phyloP scores from a whole-genome alignment of 2,888 invertebrate species.

The Drosophila testacea region DNA sequence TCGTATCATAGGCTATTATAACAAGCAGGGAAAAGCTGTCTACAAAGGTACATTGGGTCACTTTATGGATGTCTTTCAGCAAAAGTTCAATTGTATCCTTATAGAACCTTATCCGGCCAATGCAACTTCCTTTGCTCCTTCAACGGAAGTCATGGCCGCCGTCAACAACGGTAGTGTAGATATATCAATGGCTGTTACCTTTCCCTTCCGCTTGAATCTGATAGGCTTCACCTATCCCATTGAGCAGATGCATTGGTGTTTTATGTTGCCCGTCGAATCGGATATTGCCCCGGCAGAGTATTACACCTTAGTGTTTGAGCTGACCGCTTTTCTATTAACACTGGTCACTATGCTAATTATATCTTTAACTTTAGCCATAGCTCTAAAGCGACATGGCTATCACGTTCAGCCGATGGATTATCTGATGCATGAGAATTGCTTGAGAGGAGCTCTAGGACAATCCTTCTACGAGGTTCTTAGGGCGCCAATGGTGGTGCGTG shows the following conservation, averaged over 20 bases:
- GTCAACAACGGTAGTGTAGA: slow-evolving; percentile 74
- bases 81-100: slow-evolving; percentile 68
- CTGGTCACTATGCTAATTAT: slow-evolving; percentile 56
- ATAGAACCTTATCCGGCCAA: slow-evolving; percentile 52
- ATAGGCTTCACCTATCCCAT: slow-evolving; percentile 69
- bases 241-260: slow-evolving; percentile 72
- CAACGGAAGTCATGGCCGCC: slow-evolving; percentile 53
- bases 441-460: slow-evolving; percentile 79
- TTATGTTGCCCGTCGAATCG: slow-evolving; percentile 79
- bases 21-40: slow-evolving; percentile 38
- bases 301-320: slow-evolving; percentile 73
- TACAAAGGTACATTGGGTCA: slow-evolving; percentile 74
- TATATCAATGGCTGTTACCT: slow-evolving; percentile 65
- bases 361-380: slow-evolving; percentile 64
- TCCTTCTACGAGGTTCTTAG: slow-evolving; percentile 68
- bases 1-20: slow-evolving; percentile 67
- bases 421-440: slow-evolving; percentile 76
- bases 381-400: slow-evolving; percentile 62
- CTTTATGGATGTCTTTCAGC: slow-evolving; percentile 67
- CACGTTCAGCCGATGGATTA: slow-evolving; percentile 56
- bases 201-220: slow-evolving; percentile 39
- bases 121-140: slow-evolving; percentile 37
- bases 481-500: slow-evolving; percentile 67
- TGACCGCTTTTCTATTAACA: slow-evolving; percentile 60
- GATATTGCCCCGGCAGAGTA: slow-evolving; percentile 72